Evolutionary conservation across 2,888 invertebrate species (phyloP).

Genomic region (Norana najaformis): DNA sequence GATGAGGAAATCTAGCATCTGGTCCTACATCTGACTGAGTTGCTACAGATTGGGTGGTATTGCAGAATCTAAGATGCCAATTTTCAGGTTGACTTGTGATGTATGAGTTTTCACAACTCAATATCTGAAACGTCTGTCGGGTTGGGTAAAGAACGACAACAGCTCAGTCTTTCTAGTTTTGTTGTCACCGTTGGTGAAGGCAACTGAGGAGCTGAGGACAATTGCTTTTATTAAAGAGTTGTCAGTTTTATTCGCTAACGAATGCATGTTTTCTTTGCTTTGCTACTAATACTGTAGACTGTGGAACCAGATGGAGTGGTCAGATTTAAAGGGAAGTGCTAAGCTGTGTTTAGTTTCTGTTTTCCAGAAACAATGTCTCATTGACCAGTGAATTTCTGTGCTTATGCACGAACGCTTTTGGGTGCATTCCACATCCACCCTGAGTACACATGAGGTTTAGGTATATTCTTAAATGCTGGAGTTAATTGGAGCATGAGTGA

Average conservation of each 20-base stretch:
- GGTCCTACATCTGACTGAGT: background rate
- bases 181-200: background rate
- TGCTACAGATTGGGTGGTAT: background rate
- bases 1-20: background rate
- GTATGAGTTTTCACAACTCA: background rate
- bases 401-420: too few relatives aligned
- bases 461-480: background rate
- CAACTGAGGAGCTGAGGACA: background rate
- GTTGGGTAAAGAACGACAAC: background rate
- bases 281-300: background rate
- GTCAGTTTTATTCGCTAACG: background rate
- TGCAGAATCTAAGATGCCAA: too few relatives aligned
- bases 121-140: background rate
- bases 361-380: background rate
- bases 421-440: background rate
- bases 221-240: background rate
- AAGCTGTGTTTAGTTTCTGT: background rate
- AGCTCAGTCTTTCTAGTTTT: background rate
- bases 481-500: background rate
- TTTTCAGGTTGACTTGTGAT: background rate
- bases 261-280: background rate
- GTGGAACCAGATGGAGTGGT: background rate
- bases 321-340: background rate
- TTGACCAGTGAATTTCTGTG: background rate
- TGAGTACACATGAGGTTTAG: background rate